Percentiles rank a stretch among this genome's conserved stretches.
phyloP scores from a whole-genome alignment of 2,113 vertebrate genomes.

The Scalopus aquaticus region DNA sequence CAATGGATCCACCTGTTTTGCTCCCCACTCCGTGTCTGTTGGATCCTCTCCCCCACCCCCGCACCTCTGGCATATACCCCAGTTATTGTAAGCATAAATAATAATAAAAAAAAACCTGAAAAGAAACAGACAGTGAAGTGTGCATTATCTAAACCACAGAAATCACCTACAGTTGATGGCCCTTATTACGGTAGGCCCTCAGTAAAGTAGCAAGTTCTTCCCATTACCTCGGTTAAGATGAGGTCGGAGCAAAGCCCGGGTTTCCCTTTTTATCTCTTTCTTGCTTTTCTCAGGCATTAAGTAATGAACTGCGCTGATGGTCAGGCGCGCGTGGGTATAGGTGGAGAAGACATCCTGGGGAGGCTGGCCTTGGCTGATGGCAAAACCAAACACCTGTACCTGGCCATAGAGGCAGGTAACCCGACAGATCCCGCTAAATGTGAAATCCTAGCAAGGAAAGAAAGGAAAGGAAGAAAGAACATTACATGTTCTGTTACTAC shows the following conservation, averaged over 20 bases:
- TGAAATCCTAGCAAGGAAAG: slow-evolving; percentile 81
- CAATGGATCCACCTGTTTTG: too few species aligned
- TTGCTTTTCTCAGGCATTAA: slow-evolving; percentile 74
- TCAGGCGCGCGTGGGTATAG: slow-evolving; percentile 88
- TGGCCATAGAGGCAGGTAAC: slow-evolving; percentile 93
- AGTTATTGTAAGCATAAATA: too few species aligned
- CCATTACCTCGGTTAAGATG: slow-evolving; percentile 86
- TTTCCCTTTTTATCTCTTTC: slow-evolving; percentile 75
- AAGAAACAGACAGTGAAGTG: not conserved
- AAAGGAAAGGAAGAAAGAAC: not conserved
- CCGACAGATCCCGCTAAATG: slow-evolving; percentile 91
- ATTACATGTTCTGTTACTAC: not conserved
- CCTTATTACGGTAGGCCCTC: accelerated
- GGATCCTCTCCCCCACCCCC: too few species aligned
- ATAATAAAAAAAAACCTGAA: too few species aligned
- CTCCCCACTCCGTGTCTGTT: too few species aligned
- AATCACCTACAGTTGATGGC: not conserved
- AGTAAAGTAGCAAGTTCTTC: not conserved
- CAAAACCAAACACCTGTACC: slow-evolving; percentile 92
- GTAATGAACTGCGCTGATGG: slow-evolving; percentile 84
- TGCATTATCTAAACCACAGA: accelerated
- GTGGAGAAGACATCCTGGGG: slow-evolving; percentile 90
- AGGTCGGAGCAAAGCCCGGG: slow-evolving; percentile 83
- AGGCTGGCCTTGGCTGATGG: slow-evolving; percentile 90
- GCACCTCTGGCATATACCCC: too few species aligned